Conservation (phyloP, 2,113 vertebrate genomes). For the Arenaria interpres region DNA sequence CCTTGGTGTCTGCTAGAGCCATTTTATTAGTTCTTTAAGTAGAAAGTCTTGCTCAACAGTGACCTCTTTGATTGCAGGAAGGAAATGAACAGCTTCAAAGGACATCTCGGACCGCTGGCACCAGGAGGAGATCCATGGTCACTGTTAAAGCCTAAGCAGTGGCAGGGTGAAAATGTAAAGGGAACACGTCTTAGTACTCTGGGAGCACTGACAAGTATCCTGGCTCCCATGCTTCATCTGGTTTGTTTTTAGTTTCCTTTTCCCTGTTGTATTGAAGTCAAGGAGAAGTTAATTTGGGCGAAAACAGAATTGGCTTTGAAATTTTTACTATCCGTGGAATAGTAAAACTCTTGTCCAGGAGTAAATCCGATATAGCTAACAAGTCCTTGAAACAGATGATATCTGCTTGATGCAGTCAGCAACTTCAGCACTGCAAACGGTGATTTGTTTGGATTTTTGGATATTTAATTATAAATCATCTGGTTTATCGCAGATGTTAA, state of each 20-base stretch:
- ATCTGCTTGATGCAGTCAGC: background rate
- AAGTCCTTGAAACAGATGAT: background rate
- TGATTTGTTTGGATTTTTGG: background rate
- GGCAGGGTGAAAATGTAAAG: background rate
- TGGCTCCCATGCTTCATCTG: background rate
- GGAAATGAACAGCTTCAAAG: background rate
- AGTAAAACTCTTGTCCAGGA: background rate
- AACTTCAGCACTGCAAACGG: background rate
- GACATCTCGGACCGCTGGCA: background rate
- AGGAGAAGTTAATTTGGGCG: background rate
- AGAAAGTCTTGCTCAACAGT: background rate
- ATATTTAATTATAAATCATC: background rate
- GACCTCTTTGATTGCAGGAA: background rate
- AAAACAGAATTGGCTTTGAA: background rate
- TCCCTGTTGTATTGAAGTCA: background rate
- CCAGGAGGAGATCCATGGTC: background rate
- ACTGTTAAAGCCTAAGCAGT: background rate
- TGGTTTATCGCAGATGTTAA: background rate
- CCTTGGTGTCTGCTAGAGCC: background rate
- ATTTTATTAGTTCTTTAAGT: background rate
- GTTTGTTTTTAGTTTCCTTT: background rate
- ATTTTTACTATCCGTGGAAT: background rate
- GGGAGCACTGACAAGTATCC: background rate
- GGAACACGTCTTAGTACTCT: background rate
- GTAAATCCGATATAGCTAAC: background rate